phyloP scores from a whole-genome alignment of 2,113 vertebrate species.

The Burhinus oedicnemus region DNA sequence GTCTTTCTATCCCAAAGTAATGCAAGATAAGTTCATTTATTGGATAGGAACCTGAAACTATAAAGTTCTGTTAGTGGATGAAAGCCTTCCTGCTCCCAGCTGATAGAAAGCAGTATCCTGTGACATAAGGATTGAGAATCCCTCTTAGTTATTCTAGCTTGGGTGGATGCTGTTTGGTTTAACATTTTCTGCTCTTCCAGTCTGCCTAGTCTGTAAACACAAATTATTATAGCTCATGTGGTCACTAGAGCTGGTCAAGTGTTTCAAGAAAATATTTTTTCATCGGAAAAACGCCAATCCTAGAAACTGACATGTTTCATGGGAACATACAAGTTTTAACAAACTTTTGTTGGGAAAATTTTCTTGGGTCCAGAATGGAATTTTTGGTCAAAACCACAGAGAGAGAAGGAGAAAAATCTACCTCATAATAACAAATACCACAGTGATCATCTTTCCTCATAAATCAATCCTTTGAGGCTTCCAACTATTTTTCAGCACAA shows the following conservation, averaged over 20 bases:
- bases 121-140: not conserved
- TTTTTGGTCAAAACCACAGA: conserved; percentile 34
- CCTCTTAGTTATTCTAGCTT: not conserved
- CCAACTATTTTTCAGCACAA: not conserved
- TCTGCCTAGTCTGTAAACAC: conserved; percentile 5
- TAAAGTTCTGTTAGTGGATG: not conserved
- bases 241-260: not conserved
- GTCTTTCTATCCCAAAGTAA: not conserved
- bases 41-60: not conserved
- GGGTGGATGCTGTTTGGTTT: conserved; percentile 12
- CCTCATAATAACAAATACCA: conserved; percentile 27
- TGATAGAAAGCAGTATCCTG: not conserved
- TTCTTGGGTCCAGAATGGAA: conserved; percentile 23
- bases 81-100: not conserved
- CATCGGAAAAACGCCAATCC: not conserved
- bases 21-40: not conserved
- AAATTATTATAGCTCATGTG: conserved; percentile 5
- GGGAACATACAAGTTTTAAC: not conserved
- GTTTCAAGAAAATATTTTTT: conserved; percentile 44
- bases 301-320: not conserved
- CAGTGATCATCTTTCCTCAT: conserved; percentile 16
- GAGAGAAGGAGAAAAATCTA: not conserved
- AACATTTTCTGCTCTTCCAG: conserved; percentile 16
- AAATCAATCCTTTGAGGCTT: conserved; percentile 2
- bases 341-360: conserved; percentile 24